Evolutionary conservation across 1,140 invertebrate genomes (phyloP), one percentile per base, ranked within the genome.

Genomic region (Antheraea pernyi): DNA sequence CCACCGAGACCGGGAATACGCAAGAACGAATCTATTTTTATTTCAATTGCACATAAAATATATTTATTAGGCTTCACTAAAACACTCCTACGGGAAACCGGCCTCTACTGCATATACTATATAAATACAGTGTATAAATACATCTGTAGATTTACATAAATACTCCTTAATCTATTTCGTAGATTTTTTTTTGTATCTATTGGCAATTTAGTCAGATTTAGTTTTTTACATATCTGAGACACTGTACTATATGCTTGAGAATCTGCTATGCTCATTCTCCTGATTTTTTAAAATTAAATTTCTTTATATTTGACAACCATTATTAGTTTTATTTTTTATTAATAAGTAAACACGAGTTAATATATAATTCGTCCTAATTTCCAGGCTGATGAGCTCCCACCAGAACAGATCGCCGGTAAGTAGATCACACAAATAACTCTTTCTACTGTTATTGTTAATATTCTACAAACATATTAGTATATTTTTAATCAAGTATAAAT

Each of bases 321-420:
- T 19, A 19, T 18, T 60, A 19, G n/a, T 60, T 10, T 61, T 61
- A 11, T 22, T 61, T 19, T 10, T 11, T 8, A 60, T 22, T 22
- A 22, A 0, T 0, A 19, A 30, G 30, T 13, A 22, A n/a, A 61
- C 19, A 42, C 0, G 0, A 61, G 30, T 61, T 61, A 61, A 7
- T 61, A 61, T 1, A 22, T 6, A 16, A 61, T 6, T 4, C 7
- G 19, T 61, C 16, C 66, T 80, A 65, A 77, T 64, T 91, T 92
- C 70, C 89, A 93, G 92, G 91, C 90, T 68, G 88, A 93, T 86
- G 92, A 93, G 82, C 91, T 92, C 73, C 92, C 92, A 42, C 83
- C 92, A 88, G 91, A 93, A 91, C 92, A 93, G 78, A 92, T 93
- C 72, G 91, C 92, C 80, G 89, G 92, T 93, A 83, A 91, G 89